Base-by-base conservation (phyloP, 2,888 invertebrate species). In the Steinernema scapterisci region DNA sequence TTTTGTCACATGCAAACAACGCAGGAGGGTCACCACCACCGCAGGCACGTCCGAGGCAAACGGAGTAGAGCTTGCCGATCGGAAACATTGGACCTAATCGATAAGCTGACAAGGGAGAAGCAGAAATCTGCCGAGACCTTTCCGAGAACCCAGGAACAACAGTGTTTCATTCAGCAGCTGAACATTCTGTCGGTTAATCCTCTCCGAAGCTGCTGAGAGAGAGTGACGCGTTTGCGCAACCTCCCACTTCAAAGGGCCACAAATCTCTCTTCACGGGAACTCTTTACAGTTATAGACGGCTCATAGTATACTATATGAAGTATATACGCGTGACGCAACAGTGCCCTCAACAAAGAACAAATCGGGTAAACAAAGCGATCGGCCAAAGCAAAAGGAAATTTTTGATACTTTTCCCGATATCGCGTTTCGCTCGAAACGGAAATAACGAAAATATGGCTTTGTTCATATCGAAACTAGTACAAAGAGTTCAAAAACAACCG, bases 241-340 rank as follows among this genome's bases (percentile, higher is more conserved):
- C 7, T 63, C 31, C 63, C 63, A 63, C 63, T 63, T 63, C 63
- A 63, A 63, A 63, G 63, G 63, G 63, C 63, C 63, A 63, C 63
- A 63, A 63, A 63, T 63, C 63, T 63, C 38, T 9, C 63, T 11
- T 6, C 31, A 25, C 27, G 7, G 63, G 27, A 27, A 63, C 63
- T 63, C 27, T 63, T 7, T 63, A 63, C 63, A 63, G 63, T 31
- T 31, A 19, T 38, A 27, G 9, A 25, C 19, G 63, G n/a, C 16
- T 31, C 31, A n/a, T 16, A 63, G 16, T 31, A 38, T 38, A 6
- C 25, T 19, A 23, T 54, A 63, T 63, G 31, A 63, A 63, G 63
- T 31, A 27, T 11, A 38, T 38, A 38, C 38, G 38, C 11, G 31
- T 63, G 63, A 63, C 63, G 63, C 63, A 63, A 63, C 63, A 63